A percentile compares a stretch with the other conserved stretches of the same genome.
These are phyloP conservation scores for Callionymus lyra DNA, from an alignment of 2,113 vertebrate species.

Conservation along the genomic window DNA sequence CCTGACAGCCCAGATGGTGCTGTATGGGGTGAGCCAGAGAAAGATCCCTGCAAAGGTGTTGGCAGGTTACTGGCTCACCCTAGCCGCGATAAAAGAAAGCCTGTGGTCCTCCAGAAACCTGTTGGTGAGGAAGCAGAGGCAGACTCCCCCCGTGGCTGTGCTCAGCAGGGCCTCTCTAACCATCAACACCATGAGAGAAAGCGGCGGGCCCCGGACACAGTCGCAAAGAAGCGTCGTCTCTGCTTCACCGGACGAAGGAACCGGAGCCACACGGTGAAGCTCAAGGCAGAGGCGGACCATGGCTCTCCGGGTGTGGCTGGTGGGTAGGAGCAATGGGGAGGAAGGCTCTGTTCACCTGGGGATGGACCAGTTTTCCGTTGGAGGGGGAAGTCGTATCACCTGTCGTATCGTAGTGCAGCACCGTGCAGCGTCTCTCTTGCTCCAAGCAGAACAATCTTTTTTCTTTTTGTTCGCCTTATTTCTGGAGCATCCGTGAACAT, in stretches of 20 bases:
- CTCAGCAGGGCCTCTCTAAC: not conserved
- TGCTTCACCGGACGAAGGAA: constrained; percentile 12
- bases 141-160: constrained; percentile 15
- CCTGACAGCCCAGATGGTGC: constrained; percentile 2
- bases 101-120: constrained; percentile 16
- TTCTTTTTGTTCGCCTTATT: too few species aligned
- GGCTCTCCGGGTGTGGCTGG: too few species aligned
- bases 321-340: too few species aligned
- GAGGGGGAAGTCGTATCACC: too few species aligned
- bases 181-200: not conserved
- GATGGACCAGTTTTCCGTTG: too few species aligned
- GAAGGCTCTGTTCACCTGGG: too few species aligned
- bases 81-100: constrained; percentile 13
- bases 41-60: not conserved
- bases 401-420: too few species aligned
- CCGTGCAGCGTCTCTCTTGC: too few species aligned
- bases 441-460: too few species aligned
- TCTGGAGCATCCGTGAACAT: too few species aligned
- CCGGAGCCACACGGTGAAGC: not conserved
- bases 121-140: constrained; percentile 17
- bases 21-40: constrained; percentile 1
- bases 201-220: constrained; percentile 11
- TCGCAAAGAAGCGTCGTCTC: constrained; percentile 13
- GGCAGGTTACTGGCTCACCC: not conserved
- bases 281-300: not conserved